Evolutionary conservation across 2,888 invertebrate genomes (phyloP).

Genomic region (Pseudococcus longispinus): DNA sequence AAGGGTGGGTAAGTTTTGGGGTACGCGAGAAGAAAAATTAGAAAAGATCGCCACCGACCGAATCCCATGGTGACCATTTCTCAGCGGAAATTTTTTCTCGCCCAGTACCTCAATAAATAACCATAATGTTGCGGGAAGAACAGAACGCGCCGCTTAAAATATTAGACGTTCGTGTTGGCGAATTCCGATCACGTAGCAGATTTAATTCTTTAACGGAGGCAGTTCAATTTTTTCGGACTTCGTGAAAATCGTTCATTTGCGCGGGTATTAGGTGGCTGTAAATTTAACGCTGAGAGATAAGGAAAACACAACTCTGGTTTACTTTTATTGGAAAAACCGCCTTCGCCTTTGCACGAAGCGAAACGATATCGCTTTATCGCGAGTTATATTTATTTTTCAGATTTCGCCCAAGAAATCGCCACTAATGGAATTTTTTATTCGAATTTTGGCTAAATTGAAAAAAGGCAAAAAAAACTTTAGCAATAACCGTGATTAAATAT

Average conservation of each 20-base stretch:
- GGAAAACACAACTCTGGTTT: constrained; percentile 44
- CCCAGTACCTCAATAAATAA: not conserved
- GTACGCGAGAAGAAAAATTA: not conserved
- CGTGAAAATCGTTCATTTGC: constrained; percentile 55
- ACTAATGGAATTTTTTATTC: constrained; percentile 41
- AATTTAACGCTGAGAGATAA: constrained; percentile 50
- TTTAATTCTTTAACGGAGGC: constrained; percentile 50
- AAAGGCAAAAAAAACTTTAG: not conserved
- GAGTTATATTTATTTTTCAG: constrained; percentile 35
- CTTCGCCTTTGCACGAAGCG: constrained; percentile 23
- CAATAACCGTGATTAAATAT: constrained; percentile 3
- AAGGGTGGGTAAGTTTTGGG: not conserved
- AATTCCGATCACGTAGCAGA: constrained; percentile 55
- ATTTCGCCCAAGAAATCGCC: constrained; percentile 28
- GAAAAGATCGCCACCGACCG: not conserved
- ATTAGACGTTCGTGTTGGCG: not conserved
- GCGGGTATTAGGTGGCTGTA: constrained; percentile 38
- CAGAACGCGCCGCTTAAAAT: constrained; percentile 2
- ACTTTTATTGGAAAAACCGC: constrained; percentile 47
- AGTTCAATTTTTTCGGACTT: constrained; percentile 51
- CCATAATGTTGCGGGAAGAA: not conserved
- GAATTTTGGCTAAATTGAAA: constrained; percentile 5
- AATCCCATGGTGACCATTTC: not conserved
- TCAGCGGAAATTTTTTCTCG: not conserved
- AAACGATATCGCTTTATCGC: constrained; percentile 2